Evolutionary conservation across 2,113 vertebrate genomes (phyloP), one percentile per base, ranked within the genome.

Genomic region (Eudyptes chrysolophus): DNA sequence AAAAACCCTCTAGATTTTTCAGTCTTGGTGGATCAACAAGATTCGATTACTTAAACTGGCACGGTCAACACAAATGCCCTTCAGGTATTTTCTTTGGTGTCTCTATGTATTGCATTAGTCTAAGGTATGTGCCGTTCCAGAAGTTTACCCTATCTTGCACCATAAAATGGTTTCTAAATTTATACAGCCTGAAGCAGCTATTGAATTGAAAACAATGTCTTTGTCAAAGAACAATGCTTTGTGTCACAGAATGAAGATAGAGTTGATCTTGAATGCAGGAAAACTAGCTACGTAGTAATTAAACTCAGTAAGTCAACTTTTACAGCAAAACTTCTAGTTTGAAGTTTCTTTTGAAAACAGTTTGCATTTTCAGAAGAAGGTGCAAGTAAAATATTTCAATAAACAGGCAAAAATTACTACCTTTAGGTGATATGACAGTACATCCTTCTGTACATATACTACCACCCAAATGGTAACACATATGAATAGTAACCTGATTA

Each of bases 81-180:
- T 95, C 65, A 84, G 36, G 44, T 87, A 55, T 94, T 95, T 94
- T 84, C 40, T 87, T 60, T 95, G 48, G 21, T 94, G 29, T 48
- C 9, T 82, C 74, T 89, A 4, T 64, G 15, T 71, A 46, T 85
- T 85, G 5, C 48, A 72, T 89, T 84, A 87, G 44, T 69, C 36
- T 76, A 91, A 91, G 69, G 52, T 89, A 52, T 68, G 34, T 61
- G 34, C 77, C 51, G n/a, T 79, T 87, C 61, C 61, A 82, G 42
- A 87, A 84, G 40, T 81, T 78, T 78, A 87, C 92, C 40, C 83
- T 60, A 21, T 75, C 60, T 90, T 71, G 57, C 55, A 70, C 38
- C 17, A 24, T 55, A 36, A n/a, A 93, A 90, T 36, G 9, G 1
- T 57, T 94, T 87, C 88, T 94, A 90, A 95, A 94, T 77, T 96